Conservation (phyloP, 2,113 vertebrate genomes). For the Dasyurus viverrinus region DNA sequence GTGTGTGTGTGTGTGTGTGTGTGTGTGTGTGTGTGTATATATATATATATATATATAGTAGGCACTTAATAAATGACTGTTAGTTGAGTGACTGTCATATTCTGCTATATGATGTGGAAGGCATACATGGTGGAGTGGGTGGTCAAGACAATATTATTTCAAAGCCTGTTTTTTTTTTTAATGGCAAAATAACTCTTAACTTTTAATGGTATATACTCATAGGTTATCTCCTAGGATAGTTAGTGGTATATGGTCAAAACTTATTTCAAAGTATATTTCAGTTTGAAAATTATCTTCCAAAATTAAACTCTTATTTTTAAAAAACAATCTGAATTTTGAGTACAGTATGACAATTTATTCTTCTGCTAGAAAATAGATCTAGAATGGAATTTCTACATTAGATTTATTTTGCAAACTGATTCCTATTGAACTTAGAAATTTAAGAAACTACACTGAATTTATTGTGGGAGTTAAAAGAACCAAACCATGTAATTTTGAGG, state of each 20-base stretch:
- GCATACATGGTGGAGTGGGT: neutral
- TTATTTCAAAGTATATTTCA: neutral
- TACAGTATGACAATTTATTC: neutral
- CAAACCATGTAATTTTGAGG: slow-evolving; percentile 32
- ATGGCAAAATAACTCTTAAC: neutral
- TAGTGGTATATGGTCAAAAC: neutral
- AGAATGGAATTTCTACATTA: slow-evolving; percentile 45
- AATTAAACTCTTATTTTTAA: neutral
- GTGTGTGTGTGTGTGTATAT: too few species aligned
- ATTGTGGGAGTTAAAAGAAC: neutral
- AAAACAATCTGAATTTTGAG: neutral
- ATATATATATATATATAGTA: neutral
- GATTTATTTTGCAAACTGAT: slow-evolving; percentile 31
- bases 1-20: too few species aligned
- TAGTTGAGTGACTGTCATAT: neutral
- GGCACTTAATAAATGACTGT: neutral
- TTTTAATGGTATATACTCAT: neutral
- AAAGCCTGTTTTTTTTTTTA: neutral
- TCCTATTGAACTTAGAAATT: slow-evolving; percentile 29
- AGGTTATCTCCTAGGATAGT: neutral
- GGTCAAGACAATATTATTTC: neutral
- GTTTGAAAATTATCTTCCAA: slow-evolving; percentile 32
- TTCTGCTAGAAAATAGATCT: slow-evolving; percentile 61
- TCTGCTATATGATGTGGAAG: neutral
- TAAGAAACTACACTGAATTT: neutral